Conservation (phyloP, 2,888 invertebrate genomes). For the Bedellia somnulentella region DNA sequence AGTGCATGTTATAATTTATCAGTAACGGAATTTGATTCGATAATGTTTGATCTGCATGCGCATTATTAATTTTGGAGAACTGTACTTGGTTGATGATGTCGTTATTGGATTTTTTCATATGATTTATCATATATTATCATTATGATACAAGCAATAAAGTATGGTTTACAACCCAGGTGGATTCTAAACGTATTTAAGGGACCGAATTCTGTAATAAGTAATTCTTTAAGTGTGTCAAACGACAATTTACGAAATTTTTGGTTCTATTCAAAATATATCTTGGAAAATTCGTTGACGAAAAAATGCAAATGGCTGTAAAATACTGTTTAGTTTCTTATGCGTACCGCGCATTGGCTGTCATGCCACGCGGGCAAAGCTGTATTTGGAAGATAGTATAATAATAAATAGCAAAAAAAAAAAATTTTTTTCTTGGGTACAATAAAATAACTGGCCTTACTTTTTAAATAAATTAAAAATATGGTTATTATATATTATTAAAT, state of each 20-base stretch:
- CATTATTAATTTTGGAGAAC: too few relatives aligned
- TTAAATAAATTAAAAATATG: neutral
- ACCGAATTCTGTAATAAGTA: too few relatives aligned
- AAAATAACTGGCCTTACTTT: neutral
- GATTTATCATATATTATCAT: neutral
- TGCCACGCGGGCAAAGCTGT: neutral
- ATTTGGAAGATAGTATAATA: neutral
- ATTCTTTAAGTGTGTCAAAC: neutral
- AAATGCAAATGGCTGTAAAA: too few relatives aligned
- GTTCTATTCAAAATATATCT: too few relatives aligned
- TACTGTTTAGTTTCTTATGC: neutral
- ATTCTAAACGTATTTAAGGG: neutral
- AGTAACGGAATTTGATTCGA: too few relatives aligned
- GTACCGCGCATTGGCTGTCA: neutral
- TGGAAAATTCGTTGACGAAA: too few relatives aligned
- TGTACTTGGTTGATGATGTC: neutral
- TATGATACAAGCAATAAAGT: neutral
- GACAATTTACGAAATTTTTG: neutral
- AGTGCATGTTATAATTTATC: too few relatives aligned
- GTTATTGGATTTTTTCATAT: neutral
- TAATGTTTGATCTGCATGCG: too few relatives aligned
- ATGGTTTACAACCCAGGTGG: neutral
- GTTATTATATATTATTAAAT: conserved; percentile 1
- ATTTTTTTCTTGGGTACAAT: neutral
- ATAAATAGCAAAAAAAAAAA: neutral